Evolutionary conservation across 2,113 vertebrate species (phyloP), one percentile per base, ranked within the genome.

Genomic region (Hoplias malabaricus): DNA sequence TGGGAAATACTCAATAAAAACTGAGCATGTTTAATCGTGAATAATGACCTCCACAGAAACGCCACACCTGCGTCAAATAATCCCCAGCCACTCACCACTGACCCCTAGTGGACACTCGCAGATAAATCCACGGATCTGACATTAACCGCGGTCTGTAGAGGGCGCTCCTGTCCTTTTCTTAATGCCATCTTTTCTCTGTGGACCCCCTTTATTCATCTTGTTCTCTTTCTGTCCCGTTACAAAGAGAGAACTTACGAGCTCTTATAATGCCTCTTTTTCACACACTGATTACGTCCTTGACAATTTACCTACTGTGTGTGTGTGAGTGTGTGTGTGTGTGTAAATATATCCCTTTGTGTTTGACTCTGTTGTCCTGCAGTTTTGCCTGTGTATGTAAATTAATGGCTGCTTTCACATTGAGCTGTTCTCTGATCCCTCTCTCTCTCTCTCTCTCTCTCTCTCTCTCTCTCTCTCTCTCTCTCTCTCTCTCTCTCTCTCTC

Each of bases 51-150:
- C 36, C 38, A 59, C 56, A 59, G 56, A 59, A 27, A 4, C 56
- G 16, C 14, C 5, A 14, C 14, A 19, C 7, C 16, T 23, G 33
- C 7, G n/a, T 12, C 54, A 27, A 27, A 21, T 2, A 38, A 1
- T n/a, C n/a, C n/a, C n/a, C n/a, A n/a, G n/a, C 38, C 31, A 50
- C 50, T 38, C 48, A 80, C 43, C 63, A 38, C 67, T 83, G 83
- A 53, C 89, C 87, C 59, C 86, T 87, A 80, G 56, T 84, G 88
- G 81, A 77, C 31, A 56, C n/a, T 14, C 46, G 4, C 6, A 12
- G 16, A 0, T n/a, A 16, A n/a, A 4, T 5, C 16, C 19, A 46
- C 43, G 19, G 43, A 16, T 14, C 13, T 11, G 13, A 16, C 13
- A 46, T 12, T 12, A 46, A 9, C 12, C 19, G 13, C 1, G 8